Conservation (phyloP, 2,113 vertebrate species). For the Cochlearius cochlearius region DNA sequence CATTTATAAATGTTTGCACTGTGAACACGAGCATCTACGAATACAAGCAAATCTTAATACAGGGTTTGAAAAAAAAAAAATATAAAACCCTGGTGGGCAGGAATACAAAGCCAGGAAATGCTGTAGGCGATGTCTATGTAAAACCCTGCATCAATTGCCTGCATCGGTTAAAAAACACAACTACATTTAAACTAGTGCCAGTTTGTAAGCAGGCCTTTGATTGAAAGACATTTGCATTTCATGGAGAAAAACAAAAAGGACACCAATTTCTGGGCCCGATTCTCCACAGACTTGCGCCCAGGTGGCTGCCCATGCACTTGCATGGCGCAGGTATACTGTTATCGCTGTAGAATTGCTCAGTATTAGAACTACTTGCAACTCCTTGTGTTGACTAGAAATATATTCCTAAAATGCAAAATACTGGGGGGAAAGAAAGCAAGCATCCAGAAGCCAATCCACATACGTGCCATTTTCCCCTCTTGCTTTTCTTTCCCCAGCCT, state of each 20-base stretch:
- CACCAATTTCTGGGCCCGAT: background rate
- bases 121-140: background rate
- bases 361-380: background rate
- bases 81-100: background rate
- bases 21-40: background rate
- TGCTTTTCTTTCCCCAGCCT: background rate
- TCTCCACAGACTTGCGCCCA: background rate
- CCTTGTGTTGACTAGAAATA: background rate
- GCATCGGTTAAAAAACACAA: background rate
- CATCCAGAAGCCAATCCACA: background rate
- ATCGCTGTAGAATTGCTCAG: background rate
- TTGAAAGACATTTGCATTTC: background rate
- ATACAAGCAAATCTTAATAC: background rate
- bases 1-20: background rate
- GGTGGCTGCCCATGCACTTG: background rate
- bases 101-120: background rate
- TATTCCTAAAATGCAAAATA: background rate
- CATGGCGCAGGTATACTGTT: background rate
- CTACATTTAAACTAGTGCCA: background rate
- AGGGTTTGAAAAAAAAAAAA: too few relatives aligned
- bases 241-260: background rate
- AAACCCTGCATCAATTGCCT: background rate
- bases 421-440: background rate
- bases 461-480: accelerated
- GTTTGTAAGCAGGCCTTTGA: background rate